Conservation (phyloP, 2,888 invertebrate genomes). For the Nomada ferruginata region DNA sequence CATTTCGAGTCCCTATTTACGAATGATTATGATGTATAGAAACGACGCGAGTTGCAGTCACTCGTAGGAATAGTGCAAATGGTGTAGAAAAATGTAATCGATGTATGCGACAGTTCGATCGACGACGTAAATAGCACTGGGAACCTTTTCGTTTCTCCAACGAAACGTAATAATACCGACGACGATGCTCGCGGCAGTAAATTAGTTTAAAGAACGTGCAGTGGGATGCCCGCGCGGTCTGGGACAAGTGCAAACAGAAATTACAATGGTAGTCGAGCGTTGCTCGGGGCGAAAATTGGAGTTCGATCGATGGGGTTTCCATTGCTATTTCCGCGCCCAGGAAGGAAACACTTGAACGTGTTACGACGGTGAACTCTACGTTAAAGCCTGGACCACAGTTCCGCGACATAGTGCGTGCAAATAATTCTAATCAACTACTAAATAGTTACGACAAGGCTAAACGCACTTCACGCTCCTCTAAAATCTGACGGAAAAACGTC, state of each 20-base stretch:
- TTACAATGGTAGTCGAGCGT: background rate
- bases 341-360: constrained; percentile 30
- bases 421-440: constrained; percentile 56
- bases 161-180: background rate
- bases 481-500: constrained; percentile 16
- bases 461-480: constrained; percentile 50
- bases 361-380: constrained; percentile 56
- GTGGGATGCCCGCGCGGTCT: background rate
- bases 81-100: constrained; percentile 65
- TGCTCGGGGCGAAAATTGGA: background rate
- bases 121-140: constrained; percentile 23
- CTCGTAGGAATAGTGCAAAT: constrained; percentile 46
- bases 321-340: constrained; percentile 25
- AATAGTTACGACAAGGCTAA: constrained; percentile 55
- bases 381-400: constrained; percentile 80
- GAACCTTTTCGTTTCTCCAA: background rate
- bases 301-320: background rate
- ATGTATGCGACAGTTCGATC: constrained; percentile 39
- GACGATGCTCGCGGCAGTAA: background rate
- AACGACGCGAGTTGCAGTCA: background rate
- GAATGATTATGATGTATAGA: constrained; percentile 1
- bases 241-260: background rate
- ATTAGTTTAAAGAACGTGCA: background rate
- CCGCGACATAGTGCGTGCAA: constrained; percentile 68
- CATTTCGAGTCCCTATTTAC: background rate